Evolutionary conservation across 2,888 invertebrate genomes (phyloP).

Genomic region (Crioceris asparagi): DNA sequence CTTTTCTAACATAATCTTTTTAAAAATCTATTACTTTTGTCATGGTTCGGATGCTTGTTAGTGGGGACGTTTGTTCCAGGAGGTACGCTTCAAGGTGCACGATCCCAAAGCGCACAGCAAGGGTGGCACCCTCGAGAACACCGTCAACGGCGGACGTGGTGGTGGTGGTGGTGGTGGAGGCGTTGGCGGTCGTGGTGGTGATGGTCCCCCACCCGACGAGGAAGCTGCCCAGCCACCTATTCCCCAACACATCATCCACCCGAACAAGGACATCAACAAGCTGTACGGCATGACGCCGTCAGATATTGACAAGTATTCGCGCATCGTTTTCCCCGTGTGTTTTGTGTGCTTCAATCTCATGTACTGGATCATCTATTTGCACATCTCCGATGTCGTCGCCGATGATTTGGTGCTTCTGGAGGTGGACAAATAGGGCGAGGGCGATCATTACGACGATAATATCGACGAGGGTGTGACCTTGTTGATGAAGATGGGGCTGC

Average conservation of each 20-base stretch:
- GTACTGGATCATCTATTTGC: conserved; percentile 96
- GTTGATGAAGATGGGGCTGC: too few species aligned
- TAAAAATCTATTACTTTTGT: too few species aligned
- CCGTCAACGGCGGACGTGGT: conserved; percentile 72
- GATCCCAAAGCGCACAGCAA: conserved; percentile 90
- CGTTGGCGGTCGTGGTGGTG: too few species aligned
- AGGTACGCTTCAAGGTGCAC: conserved; percentile 91
- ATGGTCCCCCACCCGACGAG: conserved; percentile 51
- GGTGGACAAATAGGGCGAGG: conserved; percentile 54
- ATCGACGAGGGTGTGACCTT: too few species aligned
- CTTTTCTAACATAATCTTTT: too few species aligned
- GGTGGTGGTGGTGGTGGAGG: conserved; percentile 46
- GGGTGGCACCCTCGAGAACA: conserved; percentile 84
- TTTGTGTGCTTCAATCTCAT: conserved; percentile 98
- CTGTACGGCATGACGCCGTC: conserved; percentile 88
- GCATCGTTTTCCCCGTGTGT: conserved; percentile 96
- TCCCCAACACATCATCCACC: conserved; percentile 71
- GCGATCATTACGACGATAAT: too few species aligned
- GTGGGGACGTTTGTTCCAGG: conserved; percentile 62
- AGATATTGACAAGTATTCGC: conserved; percentile 98
- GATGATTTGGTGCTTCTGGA: conserved; percentile 80
- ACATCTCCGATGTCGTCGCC: conserved; percentile 91
- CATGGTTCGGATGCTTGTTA: conserved; percentile 51
- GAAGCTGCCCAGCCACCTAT: conserved; percentile 52
- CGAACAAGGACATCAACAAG: conserved; percentile 87